Conservation (phyloP, 2,888 invertebrate genomes). For the Syrista parreyssii region DNA sequence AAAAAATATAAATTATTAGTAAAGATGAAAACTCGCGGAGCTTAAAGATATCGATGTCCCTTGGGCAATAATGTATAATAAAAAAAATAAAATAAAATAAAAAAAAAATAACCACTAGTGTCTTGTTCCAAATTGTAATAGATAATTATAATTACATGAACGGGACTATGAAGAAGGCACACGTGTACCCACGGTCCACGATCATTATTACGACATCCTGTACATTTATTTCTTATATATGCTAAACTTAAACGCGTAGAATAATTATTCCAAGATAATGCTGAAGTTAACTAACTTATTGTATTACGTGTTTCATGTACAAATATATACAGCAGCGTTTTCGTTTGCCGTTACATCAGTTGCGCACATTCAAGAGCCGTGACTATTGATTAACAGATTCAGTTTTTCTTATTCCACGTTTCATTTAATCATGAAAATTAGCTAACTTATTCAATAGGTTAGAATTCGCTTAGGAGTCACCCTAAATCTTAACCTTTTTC, state of each 20-base stretch:
- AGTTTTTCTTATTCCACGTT: constrained; percentile 25
- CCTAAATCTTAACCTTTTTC: background rate
- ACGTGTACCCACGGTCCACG: constrained; percentile 43
- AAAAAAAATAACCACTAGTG: background rate
- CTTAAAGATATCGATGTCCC: background rate
- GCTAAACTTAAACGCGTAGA: constrained; percentile 53
- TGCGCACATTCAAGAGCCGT: constrained; percentile 45
- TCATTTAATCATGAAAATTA: constrained; percentile 48
- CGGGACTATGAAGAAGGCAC: background rate
- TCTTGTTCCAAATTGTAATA: background rate
- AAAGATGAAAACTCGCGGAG: background rate
- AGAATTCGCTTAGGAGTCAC: constrained; percentile 39
- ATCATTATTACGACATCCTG: constrained; percentile 52
- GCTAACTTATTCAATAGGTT: constrained; percentile 46
- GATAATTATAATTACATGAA: background rate
- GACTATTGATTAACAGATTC: constrained; percentile 42
- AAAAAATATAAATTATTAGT: background rate
- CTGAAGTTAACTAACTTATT: constrained; percentile 56
- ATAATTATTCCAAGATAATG: constrained; percentile 58
- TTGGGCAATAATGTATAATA: background rate
- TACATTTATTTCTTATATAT: constrained; percentile 39
- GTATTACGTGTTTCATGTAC: constrained; percentile 52
- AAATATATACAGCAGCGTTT: constrained; percentile 55
- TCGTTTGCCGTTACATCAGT: constrained; percentile 43
- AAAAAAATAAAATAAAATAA: background rate